phyloP scores from a whole-genome alignment of 2,888 invertebrate genomes.

The Ophioninae sp. region DNA sequence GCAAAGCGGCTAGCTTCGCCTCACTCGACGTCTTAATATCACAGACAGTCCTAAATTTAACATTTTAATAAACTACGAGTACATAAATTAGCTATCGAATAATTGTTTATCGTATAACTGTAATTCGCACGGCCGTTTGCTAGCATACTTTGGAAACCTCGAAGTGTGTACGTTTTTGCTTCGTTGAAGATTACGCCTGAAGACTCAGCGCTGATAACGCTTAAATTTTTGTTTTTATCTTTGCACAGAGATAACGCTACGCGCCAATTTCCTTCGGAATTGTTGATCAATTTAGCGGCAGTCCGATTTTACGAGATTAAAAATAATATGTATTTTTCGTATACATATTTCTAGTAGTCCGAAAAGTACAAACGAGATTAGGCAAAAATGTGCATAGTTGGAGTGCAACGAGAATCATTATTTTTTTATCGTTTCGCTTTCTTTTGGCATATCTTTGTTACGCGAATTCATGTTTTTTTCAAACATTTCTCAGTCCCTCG shows the following conservation, averaged over 20 bases:
- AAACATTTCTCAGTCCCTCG: no score
- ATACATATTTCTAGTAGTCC: no score
- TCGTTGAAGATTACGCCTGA: neutral
- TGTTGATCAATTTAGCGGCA: neutral
- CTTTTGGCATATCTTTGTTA: neutral
- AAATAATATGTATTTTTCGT: neutral
- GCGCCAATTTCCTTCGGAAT: neutral
- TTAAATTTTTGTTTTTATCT: constrained; percentile 16
- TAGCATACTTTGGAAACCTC: constrained; percentile 51
- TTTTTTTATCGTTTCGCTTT: neutral
- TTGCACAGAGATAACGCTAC: constrained; percentile 36
- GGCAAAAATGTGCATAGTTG: neutral
- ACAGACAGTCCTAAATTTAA: constrained; percentile 61
- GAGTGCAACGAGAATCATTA: neutral
- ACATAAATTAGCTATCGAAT: constrained; percentile 30
- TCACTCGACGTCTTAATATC: constrained; percentile 55
- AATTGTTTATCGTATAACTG: constrained; percentile 1
- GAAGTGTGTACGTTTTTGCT: constrained; percentile 19
- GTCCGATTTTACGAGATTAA: neutral
- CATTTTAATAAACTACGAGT: constrained; percentile 27
- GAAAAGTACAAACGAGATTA: neutral
- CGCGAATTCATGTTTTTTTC: no score
- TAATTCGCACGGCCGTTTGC: constrained; percentile 10
- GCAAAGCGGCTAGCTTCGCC: neutral
- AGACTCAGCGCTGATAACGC: constrained; percentile 18